Evolutionary conservation across 2,888 invertebrate species (phyloP).

Genomic region (Ichneumon xanthorius): DNA sequence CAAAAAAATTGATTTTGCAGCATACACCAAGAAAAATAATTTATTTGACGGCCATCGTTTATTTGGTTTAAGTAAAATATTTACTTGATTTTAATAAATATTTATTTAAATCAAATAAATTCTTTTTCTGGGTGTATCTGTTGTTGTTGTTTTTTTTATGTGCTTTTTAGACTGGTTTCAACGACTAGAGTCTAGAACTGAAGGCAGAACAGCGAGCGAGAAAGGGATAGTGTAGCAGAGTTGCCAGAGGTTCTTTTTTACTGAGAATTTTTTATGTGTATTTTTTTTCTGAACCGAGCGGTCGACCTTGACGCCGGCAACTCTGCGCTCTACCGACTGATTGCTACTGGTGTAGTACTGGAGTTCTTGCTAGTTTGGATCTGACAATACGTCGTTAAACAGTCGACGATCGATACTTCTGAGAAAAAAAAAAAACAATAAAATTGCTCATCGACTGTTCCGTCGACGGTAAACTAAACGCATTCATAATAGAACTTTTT

Average conservation of each 20-base stretch:
- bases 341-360: neutral
- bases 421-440: neutral
- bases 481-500: neutral
- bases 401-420: neutral
- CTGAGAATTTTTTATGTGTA: neutral
- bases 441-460: neutral
- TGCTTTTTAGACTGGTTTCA: neutral
- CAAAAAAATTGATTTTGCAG: neutral
- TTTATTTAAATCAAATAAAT: too few relatives aligned
- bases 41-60: too few relatives aligned
- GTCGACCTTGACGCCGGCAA: slow-evolving; percentile 27
- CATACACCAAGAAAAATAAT: too few relatives aligned
- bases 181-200: neutral
- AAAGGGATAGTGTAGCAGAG: slow-evolving; percentile 33
- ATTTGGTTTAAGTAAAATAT: too few relatives aligned
- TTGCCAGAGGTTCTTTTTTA: slow-evolving; percentile 23
- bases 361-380: neutral
- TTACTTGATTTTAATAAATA: too few relatives aligned
- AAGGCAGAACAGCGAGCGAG: slow-evolving; percentile 21
- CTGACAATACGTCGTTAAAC: slow-evolving; percentile 3
- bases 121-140: too few relatives aligned
- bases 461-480: slow-evolving; percentile 14
- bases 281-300: neutral
- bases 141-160: too few relatives aligned
- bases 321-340: slow-evolving; percentile 22